Evolutionary conservation across 2,113 vertebrate genomes (phyloP).

Genomic region (Brienomyrus brachyistius): DNA sequence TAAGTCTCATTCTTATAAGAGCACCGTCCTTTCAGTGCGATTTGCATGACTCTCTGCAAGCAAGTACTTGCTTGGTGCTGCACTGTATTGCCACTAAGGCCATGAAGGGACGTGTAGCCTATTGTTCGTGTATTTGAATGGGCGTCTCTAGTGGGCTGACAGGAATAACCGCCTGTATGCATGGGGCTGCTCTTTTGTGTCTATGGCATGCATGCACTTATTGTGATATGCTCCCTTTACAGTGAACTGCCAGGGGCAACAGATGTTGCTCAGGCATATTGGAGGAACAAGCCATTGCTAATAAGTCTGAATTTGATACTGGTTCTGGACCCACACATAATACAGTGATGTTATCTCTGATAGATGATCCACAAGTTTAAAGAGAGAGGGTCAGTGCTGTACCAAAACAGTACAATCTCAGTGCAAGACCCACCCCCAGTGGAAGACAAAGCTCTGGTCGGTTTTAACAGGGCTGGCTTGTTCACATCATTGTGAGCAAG

Average conservation of each 20-base stretch:
- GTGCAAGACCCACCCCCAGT: background rate
- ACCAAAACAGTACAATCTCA: background rate
- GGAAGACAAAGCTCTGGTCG: background rate
- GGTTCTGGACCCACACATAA: background rate
- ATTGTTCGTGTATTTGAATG: background rate
- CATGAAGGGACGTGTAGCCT: background rate
- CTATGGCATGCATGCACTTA: background rate
- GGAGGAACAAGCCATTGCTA: background rate
- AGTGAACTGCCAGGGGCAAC: background rate
- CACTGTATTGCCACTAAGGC: background rate
- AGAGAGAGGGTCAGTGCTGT: background rate
- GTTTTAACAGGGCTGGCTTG: background rate
- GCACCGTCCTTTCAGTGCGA: background rate
- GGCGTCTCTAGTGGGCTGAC: background rate
- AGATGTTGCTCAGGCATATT: background rate
- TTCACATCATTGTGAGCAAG: background rate
- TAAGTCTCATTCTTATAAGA: background rate
- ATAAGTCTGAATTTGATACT: background rate
- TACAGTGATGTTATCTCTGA: background rate
- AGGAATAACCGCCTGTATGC: background rate
- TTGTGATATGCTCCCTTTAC: background rate
- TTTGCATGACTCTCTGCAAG: background rate
- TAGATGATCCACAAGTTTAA: background rate
- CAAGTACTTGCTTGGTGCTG: background rate
- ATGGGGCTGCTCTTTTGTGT: background rate